Evolutionary conservation across 1,140 invertebrate species (phyloP), one percentile per base, ranked within the genome.

Genomic region (Acromyrmex echinatior): DNA sequence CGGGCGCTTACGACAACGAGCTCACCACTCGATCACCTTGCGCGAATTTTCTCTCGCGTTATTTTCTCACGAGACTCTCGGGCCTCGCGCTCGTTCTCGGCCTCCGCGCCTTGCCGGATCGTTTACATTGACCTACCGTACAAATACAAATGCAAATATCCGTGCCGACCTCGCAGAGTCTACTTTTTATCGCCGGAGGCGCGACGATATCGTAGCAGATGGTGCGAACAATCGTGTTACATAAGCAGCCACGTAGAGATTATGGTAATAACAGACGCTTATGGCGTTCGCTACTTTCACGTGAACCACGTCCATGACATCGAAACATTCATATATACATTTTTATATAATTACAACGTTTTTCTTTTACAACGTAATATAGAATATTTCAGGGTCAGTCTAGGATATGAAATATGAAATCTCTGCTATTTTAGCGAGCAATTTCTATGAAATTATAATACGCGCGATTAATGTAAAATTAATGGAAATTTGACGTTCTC

Each of bases 1-100:
- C 81, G 89, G 77, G 66, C 79, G 78, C 77, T 82, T 63, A 66
- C 77, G 76, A 87, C 80, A 70, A 81, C 39, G 76, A 86, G 74
- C 56, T 82, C 84, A 4, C 39, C 84, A 90, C 87, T 89, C 89
- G 89, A 93, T 92, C 91, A 89, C 90, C 89, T 92, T 91, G 91
- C 87, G 89, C 88, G 79, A 89, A 90, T 90, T 76, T 76, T 90
- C 86, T 92, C 87, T 87, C 86, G 87, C 85, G 84, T 91, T 90
- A 90, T 92, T 92, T 91, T 92, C 91, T 92, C 90, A 91, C 88
- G 86, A 82, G 73, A 39, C 77, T 76, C 73, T 77, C 86, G 49
- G 49, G 49, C 49, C 73, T 66, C 78, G 63, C 71, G 66, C 71
- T 51, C 76, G 84, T 70, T 68, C 76, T 58, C 88, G 82, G 87